A percentile compares a stretch with the other conserved stretches of the same genome.
Evolutionary conservation across 2,113 vertebrate species (phyloP).

Genomic region (Vanacampus margaritifer): DNA sequence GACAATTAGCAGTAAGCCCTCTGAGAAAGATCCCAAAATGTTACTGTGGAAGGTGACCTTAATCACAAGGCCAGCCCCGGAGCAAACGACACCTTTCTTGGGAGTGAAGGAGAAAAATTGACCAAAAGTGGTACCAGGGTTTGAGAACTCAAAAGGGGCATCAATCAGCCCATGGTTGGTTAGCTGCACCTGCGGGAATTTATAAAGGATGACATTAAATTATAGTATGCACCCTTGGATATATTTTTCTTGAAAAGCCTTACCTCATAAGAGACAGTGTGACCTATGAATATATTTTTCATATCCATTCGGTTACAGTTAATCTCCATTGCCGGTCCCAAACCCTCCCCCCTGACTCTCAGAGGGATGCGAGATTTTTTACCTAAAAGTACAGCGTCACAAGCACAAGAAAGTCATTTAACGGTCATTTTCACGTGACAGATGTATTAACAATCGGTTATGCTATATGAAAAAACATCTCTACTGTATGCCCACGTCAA

Average conservation of each 20-base stretch:
- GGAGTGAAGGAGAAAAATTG: conserved; percentile 78
- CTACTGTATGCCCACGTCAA: too few relatives aligned
- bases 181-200: conserved; percentile 68
- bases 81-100: conserved; percentile 73
- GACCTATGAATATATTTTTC: conserved; percentile 73
- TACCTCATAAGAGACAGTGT: conserved; percentile 77
- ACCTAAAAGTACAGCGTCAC: conserved; percentile 64
- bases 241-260: not conserved
- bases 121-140: conserved; percentile 68
- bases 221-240: not conserved
- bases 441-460: too few relatives aligned
- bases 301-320: conserved; percentile 73
- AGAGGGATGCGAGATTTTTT: conserved; percentile 77
- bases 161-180: conserved; percentile 80
- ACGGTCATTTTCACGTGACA: too few relatives aligned
- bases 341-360: conserved; percentile 75
- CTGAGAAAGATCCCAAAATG: conserved; percentile 74
- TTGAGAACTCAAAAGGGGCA: conserved; percentile 71
- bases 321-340: conserved; percentile 77
- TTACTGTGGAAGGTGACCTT: conserved; percentile 74
- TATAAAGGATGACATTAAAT: not conserved
- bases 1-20: conserved; percentile 77
- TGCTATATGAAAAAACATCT: too few relatives aligned
- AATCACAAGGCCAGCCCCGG: conserved; percentile 65
- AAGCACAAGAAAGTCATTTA: not conserved